Conservation (phyloP, 2,797 vertebrate species). For the Sebastes umbrosus region DNA sequence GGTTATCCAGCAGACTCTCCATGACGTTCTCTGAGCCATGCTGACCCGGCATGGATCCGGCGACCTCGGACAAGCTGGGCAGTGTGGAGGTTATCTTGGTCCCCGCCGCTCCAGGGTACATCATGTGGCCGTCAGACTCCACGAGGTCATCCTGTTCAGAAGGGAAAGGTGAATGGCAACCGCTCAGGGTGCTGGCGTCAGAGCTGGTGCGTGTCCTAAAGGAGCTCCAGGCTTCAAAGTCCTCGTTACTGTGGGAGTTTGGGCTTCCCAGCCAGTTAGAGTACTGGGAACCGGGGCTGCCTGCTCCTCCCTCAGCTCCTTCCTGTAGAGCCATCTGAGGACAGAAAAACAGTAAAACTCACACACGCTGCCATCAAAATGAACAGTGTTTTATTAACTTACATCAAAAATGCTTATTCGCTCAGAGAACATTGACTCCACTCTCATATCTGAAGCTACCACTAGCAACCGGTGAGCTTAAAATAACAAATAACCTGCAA, state of each 20-base stretch:
- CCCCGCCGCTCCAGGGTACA: conserved; percentile 85
- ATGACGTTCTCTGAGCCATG: conserved; percentile 86
- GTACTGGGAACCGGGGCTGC: conserved; percentile 92
- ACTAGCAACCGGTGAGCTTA: too few relatives aligned
- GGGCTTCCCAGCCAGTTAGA: conserved; percentile 96
- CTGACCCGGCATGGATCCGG: conserved; percentile 79
- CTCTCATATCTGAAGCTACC: too few relatives aligned
- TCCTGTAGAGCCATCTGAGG: conserved; percentile 84
- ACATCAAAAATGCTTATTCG: background rate
- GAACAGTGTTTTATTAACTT: background rate
- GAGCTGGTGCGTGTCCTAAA: conserved; percentile 95
- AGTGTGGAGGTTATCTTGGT: conserved; percentile 90
- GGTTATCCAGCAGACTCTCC: conserved; percentile 95
- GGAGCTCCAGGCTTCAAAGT: conserved; percentile 94
- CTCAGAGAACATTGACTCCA: too few relatives aligned
- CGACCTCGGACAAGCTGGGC: conserved; percentile 93
- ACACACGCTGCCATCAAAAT: background rate
- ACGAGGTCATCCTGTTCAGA: conserved; percentile 92
- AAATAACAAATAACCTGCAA: too few relatives aligned
- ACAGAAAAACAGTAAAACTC: conserved; percentile 23
- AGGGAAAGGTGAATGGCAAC: conserved; percentile 93
- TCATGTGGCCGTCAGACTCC: conserved; percentile 90
- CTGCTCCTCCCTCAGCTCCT: conserved; percentile 85
- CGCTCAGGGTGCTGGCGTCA: conserved; percentile 94
- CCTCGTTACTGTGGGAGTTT: conserved; percentile 95